phyloP scores from a whole-genome alignment of 2,888 invertebrate species.

The Polia nebulosa region DNA sequence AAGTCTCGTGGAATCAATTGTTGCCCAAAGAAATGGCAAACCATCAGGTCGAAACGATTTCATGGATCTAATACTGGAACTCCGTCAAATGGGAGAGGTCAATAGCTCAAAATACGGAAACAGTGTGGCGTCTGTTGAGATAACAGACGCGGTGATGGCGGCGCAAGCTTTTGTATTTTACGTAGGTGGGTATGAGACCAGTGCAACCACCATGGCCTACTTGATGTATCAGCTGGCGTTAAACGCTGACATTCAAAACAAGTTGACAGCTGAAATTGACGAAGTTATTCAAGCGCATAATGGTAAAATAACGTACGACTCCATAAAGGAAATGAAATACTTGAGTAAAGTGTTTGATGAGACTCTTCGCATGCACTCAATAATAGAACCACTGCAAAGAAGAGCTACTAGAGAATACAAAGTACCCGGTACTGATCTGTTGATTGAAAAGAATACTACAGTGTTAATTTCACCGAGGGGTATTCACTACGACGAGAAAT shows the following conservation, averaged over 20 bases:
- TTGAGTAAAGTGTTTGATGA: slow-evolving; percentile 79
- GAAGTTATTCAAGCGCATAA: slow-evolving; percentile 70
- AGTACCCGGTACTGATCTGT: slow-evolving; percentile 77
- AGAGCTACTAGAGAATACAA: slow-evolving; percentile 75
- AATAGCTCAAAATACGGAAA: slow-evolving; percentile 61
- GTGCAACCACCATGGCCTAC: slow-evolving; percentile 80
- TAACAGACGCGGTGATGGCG: slow-evolving; percentile 76
- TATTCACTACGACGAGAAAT: slow-evolving; percentile 82
- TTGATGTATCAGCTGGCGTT: slow-evolving; percentile 60
- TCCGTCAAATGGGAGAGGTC: slow-evolving; percentile 70
- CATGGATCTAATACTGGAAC: slow-evolving; percentile 76
- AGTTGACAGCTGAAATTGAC: slow-evolving; percentile 75
- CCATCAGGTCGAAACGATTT: slow-evolving; percentile 75
- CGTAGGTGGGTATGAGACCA: slow-evolving; percentile 85
- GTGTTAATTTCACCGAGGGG: slow-evolving; percentile 77
- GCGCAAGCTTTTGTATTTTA: slow-evolving; percentile 86
- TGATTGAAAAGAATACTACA: slow-evolving; percentile 75
- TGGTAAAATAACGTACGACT: slow-evolving; percentile 79
- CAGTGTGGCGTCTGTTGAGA: slow-evolving; percentile 61
- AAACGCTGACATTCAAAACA: slow-evolving; percentile 80
- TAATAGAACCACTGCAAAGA: slow-evolving; percentile 80
- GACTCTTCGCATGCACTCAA: slow-evolving; percentile 85
- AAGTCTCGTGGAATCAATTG: slow-evolving; percentile 66
- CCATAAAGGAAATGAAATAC: slow-evolving; percentile 80
- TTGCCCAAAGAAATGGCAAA: slow-evolving; percentile 70